These are phyloP conservation scores for Hartigia nigra DNA, from an alignment of 2,888 invertebrate genomes.

Conservation along the genomic window DNA sequence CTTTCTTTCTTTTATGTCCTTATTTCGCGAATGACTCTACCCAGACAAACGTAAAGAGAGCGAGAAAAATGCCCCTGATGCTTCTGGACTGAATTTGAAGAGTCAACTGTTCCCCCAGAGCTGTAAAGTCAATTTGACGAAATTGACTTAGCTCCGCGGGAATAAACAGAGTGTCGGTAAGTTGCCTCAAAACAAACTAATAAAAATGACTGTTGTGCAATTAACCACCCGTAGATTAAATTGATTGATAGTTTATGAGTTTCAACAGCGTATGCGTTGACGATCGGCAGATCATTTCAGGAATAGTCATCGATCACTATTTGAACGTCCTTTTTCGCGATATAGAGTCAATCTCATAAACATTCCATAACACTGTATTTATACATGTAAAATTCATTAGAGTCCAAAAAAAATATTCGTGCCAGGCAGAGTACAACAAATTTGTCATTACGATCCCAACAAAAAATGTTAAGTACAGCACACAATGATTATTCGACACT, in stretches of 20 bases:
- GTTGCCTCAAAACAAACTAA: not conserved
- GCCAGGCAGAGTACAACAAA: not conserved
- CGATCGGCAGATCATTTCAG: not conserved
- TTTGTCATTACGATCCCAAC: not conserved
- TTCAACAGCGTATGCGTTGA: not conserved
- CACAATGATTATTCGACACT: not conserved
- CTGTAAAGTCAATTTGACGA: not conserved
- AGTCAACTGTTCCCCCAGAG: not conserved
- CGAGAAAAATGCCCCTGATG: not conserved
- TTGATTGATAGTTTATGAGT: not conserved
- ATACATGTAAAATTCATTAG: not conserved
- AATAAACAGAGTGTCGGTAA: not conserved
- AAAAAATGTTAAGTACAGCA: not conserved
- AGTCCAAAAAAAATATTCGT: not conserved
- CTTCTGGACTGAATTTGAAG: not conserved
- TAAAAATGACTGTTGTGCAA: not conserved
- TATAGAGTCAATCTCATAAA: not conserved
- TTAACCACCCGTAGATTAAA: slow-evolving; percentile 7
- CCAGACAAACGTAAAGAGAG: not conserved
- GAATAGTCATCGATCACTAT: not conserved
- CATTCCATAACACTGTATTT: not conserved
- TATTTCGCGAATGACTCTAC: not conserved
- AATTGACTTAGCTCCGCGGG: not conserved
- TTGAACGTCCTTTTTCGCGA: not conserved
- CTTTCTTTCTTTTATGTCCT: not conserved